Percentiles rank a stretch among this genome's conserved stretches.
These are phyloP conservation scores for Brachynemurus nebulosus DNA, from an alignment of 2,888 invertebrate species.

Conservation along the genomic window DNA sequence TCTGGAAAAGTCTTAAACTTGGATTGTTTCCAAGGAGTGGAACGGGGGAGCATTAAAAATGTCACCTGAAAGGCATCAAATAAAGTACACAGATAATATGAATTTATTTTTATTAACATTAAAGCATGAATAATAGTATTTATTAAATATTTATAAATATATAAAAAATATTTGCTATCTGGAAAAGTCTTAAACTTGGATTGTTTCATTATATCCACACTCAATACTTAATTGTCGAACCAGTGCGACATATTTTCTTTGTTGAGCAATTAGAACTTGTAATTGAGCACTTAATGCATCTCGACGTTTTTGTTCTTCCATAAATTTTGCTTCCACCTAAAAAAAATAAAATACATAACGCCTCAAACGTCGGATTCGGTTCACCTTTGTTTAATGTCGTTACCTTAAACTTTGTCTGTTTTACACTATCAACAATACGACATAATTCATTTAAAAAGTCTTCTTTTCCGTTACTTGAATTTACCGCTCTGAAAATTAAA, in stretches of 20 bases:
- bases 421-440: constrained; percentile 78
- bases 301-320: constrained; percentile 50
- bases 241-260: constrained; percentile 61
- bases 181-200: constrained; percentile 34
- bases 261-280: constrained; percentile 48
- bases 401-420: constrained; percentile 69
- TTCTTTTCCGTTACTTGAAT: constrained; percentile 61
- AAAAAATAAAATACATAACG: too few relatives aligned
- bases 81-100: too few relatives aligned
- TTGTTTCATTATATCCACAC: constrained; percentile 52
- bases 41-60: too few relatives aligned
- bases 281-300: constrained; percentile 50
- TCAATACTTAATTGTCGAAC: constrained; percentile 64
- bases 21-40: too few relatives aligned
- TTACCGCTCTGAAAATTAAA: constrained; percentile 55
- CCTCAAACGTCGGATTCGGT: too few relatives aligned
- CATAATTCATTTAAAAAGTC: constrained; percentile 87
- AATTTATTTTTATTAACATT: too few relatives aligned
- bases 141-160: too few relatives aligned
- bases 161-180: too few relatives aligned
- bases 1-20: too few relatives aligned
- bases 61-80: too few relatives aligned
- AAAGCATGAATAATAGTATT: too few relatives aligned
- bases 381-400: constrained; percentile 16
- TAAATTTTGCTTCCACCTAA: constrained; percentile 39